These are phyloP conservation scores for Myotis findleyi DNA, from an alignment of 2,797 vertebrate genomes.

Conservation along the genomic window DNA sequence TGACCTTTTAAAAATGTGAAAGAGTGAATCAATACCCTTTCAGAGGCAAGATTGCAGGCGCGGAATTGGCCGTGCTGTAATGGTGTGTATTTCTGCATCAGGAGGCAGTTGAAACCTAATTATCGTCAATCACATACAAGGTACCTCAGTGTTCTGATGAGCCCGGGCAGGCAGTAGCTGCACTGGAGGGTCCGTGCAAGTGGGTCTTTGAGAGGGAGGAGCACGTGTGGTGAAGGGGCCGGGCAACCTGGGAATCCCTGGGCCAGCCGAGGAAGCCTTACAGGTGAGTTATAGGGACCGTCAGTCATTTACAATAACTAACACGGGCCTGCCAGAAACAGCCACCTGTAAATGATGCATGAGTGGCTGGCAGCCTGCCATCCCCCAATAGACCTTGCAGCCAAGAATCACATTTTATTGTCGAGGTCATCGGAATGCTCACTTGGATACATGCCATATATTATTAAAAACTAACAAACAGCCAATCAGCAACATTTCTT, in stretches of 20 bases:
- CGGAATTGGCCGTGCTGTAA: slow-evolving; percentile 81
- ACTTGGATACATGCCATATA: slow-evolving; percentile 77
- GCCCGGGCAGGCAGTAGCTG: slow-evolving; percentile 55
- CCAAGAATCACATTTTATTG: slow-evolving; percentile 75
- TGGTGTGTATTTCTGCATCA: slow-evolving; percentile 87
- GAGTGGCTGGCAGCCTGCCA: slow-evolving; percentile 83
- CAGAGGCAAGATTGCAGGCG: slow-evolving; percentile 80
- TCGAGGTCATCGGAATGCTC: slow-evolving; percentile 81
- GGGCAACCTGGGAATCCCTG: background rate
- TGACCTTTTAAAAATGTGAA: slow-evolving; percentile 90
- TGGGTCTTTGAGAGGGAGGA: background rate
- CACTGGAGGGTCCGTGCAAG: background rate
- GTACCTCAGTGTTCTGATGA: slow-evolving; percentile 74
- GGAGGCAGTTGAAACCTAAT: slow-evolving; percentile 89
- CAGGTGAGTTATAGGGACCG: slow-evolving; percentile 82
- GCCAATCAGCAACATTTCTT: slow-evolving; percentile 75
- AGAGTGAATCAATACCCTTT: slow-evolving; percentile 87
- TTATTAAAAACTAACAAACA: slow-evolving; percentile 82
- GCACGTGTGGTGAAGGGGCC: background rate
- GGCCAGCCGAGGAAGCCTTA: slow-evolving; percentile 31
- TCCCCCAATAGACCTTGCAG: slow-evolving; percentile 77
- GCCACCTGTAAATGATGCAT: slow-evolving; percentile 76
- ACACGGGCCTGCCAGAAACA: slow-evolving; percentile 81
- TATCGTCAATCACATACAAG: slow-evolving; percentile 88
- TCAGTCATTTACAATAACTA: slow-evolving; percentile 83